These are phyloP conservation scores for Drosophila crucigera DNA, from an alignment of 2,888 invertebrate species.

Conservation along the genomic window DNA sequence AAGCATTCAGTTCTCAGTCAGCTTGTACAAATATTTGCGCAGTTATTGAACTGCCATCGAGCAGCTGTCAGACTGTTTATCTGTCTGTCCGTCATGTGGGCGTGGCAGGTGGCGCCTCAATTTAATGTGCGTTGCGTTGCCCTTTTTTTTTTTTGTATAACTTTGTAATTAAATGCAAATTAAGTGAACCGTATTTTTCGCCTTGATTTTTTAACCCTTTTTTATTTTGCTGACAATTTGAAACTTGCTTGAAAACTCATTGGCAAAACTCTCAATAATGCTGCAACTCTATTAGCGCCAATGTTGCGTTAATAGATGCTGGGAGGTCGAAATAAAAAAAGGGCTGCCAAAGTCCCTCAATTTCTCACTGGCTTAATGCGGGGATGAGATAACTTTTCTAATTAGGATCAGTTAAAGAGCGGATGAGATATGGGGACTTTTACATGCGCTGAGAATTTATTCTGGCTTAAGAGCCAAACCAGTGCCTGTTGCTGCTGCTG, in stretches of 20 bases:
- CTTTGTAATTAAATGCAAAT: slow-evolving; percentile 79
- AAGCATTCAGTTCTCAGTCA: slow-evolving; percentile 24
- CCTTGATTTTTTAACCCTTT: slow-evolving; percentile 58
- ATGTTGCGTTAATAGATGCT: slow-evolving; percentile 62
- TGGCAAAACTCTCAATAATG: slow-evolving; percentile 63
- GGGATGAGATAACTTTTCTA: slow-evolving; percentile 69
- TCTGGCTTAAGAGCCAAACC: neutral
- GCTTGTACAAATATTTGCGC: slow-evolving; percentile 43
- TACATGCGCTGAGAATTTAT: slow-evolving; percentile 19
- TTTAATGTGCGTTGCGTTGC: slow-evolving; percentile 16
- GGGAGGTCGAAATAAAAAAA: slow-evolving; percentile 1
- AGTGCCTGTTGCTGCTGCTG: slow-evolving; percentile 29
- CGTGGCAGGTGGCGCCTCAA: slow-evolving; percentile 21
- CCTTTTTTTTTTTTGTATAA: slow-evolving; percentile 36
- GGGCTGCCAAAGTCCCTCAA: neutral
- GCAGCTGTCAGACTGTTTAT: slow-evolving; percentile 15
- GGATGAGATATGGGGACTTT: slow-evolving; percentile 10
- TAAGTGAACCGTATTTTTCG: slow-evolving; percentile 69
- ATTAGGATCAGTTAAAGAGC: slow-evolving; percentile 57
- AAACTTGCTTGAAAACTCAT: slow-evolving; percentile 59
- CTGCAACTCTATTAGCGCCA: slow-evolving; percentile 64
- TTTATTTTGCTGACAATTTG: slow-evolving; percentile 57
- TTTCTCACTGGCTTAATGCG: slow-evolving; percentile 26
- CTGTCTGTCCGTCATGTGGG: slow-evolving; percentile 10
- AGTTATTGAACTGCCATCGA: slow-evolving; percentile 36